These are phyloP conservation scores for Nymphicus hollandicus DNA, from an alignment of 2,113 vertebrate species.

Conservation along the genomic window DNA sequence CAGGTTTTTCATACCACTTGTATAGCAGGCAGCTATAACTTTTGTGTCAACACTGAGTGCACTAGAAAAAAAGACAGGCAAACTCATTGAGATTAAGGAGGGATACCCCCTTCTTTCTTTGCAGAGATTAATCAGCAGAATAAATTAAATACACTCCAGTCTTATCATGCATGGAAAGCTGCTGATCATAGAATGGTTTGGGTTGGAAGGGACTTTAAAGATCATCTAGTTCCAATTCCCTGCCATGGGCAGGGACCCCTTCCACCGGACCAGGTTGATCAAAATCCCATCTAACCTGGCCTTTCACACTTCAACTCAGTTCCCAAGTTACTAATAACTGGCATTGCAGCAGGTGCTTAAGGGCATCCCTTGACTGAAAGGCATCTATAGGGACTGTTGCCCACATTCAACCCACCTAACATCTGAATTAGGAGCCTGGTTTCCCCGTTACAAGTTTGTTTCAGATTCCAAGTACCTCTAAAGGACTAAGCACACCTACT, in stretches of 20 bases:
- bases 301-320: not conserved
- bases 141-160: not conserved
- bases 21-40: not conserved
- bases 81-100: not conserved
- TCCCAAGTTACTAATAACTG: not conserved
- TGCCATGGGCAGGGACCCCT: not conserved
- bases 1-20: not conserved
- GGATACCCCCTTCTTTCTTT: not conserved
- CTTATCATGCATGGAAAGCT: not conserved
- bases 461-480: not conserved
- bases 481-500: not conserved
- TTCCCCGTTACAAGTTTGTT: not conserved
- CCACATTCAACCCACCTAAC: not conserved
- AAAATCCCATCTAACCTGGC: not conserved
- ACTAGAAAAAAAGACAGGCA: not conserved
- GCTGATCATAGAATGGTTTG: not conserved
- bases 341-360: not conserved
- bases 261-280: not conserved
- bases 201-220: not conserved
- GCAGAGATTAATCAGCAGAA: not conserved
- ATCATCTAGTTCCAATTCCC: not conserved
- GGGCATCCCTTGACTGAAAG: not conserved
- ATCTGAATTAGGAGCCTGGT: not conserved
- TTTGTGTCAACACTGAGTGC: not conserved
- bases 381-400: not conserved